Conservation (phyloP, 2,797 vertebrate species). For the Danio aesculapii region DNA sequence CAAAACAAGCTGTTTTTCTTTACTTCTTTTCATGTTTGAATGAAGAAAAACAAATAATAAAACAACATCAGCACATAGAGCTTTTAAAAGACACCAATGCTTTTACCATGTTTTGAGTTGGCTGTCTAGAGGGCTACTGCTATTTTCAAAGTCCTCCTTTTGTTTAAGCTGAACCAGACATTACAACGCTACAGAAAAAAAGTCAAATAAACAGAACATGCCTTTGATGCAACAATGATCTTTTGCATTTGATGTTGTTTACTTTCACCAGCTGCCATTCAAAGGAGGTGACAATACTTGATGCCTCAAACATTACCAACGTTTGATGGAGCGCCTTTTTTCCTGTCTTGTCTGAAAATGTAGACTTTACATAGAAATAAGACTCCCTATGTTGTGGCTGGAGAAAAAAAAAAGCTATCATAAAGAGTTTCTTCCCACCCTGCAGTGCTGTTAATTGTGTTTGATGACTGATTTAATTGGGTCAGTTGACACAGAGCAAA, state of each 20-base stretch:
- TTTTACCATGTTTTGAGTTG: constrained; percentile 13
- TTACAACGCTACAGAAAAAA: constrained; percentile 5
- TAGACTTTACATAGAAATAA: neutral
- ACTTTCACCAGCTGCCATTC: neutral
- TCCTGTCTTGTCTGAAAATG: neutral
- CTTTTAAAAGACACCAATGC: constrained; percentile 20
- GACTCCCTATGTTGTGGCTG: constrained; percentile 26
- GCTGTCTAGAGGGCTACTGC: constrained; percentile 4
- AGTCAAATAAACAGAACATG: neutral
- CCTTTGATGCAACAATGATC: constrained; percentile 15
- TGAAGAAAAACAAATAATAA: constrained; percentile 45
- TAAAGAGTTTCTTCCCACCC: constrained; percentile 74
- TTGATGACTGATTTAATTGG: constrained; percentile 79
- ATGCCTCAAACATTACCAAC: neutral
- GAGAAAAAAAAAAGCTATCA: constrained; percentile 63
- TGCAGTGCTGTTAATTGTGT: constrained; percentile 75
- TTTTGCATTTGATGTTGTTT: constrained; percentile 26
- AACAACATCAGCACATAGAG: constrained; percentile 15
- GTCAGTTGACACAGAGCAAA: constrained; percentile 65
- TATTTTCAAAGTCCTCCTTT: constrained; percentile 3
- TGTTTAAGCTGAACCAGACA: constrained; percentile 3
- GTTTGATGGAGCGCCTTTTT: neutral
- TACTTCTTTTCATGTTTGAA: constrained; percentile 37
- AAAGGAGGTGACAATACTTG: neutral
- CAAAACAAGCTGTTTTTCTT: constrained; percentile 25